Percentiles rank a stretch among this genome's conserved stretches.
Evolutionary conservation across 2,888 invertebrate species (phyloP).

Genomic region (Drosophila mercatorum): DNA sequence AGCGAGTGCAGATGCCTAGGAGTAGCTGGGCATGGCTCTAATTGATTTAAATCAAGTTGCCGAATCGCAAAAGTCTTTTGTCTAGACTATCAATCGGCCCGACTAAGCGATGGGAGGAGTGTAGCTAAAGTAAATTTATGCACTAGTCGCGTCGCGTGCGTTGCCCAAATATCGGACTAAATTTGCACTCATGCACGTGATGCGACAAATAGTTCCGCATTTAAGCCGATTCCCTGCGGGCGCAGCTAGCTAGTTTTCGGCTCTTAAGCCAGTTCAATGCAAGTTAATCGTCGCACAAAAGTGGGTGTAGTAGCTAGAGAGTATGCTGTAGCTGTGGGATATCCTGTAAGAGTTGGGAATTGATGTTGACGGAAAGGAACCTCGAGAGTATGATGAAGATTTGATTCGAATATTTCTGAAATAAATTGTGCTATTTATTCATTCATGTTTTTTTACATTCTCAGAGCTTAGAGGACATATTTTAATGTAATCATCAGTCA

Average conservation of each 20-base stretch:
- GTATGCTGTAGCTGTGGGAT: background rate
- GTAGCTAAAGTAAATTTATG: slow-evolving; percentile 37
- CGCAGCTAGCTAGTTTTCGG: slow-evolving; percentile 12
- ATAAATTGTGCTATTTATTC: too few species aligned
- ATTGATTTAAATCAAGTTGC: slow-evolving; percentile 80
- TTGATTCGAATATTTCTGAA: too few species aligned
- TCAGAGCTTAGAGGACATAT: too few species aligned
- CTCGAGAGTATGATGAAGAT: too few species aligned
- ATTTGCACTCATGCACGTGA: slow-evolving; percentile 74
- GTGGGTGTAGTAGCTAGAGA: background rate
- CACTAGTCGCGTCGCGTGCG: slow-evolving; percentile 67
- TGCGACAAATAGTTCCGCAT: slow-evolving; percentile 80
- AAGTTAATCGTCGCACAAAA: slow-evolving; percentile 67
- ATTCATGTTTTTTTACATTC: too few species aligned
- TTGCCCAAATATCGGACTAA: slow-evolving; percentile 66
- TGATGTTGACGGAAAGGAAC: too few species aligned
- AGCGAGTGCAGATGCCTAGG: slow-evolving; percentile 1
- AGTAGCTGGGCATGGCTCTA: slow-evolving; percentile 44
- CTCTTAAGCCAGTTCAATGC: slow-evolving; percentile 44
- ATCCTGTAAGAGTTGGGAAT: background rate
- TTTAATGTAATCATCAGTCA: too few species aligned
- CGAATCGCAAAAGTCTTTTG: slow-evolving; percentile 50
- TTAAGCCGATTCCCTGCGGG: slow-evolving; percentile 27
- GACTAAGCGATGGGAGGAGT: background rate
- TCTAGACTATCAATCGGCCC: slow-evolving; percentile 67